Base-by-base conservation (phyloP, 2,113 vertebrate species). In the Stigmatopora nigra region DNA sequence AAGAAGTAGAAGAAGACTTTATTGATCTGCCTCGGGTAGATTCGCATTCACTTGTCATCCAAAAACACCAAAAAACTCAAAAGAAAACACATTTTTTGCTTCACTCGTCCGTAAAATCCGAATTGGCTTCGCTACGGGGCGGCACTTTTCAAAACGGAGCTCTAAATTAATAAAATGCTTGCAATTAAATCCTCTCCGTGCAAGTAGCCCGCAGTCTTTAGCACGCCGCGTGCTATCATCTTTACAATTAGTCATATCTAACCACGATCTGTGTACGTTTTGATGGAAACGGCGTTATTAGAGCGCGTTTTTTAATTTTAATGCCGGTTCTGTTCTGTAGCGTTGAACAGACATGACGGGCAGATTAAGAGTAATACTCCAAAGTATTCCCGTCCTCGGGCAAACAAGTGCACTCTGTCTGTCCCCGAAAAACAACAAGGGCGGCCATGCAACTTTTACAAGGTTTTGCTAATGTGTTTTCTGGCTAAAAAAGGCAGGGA, bases 391-490 rank as follows among this genome's bases (percentile, higher is more conserved):
- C 19, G 53, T 56, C 53, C 53, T 56, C 53, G 22, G 53, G 53
- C 53, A 56, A 56, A 56, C 53, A 15, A 56, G 53, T 5, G 25
- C 52, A 4, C 52, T 15, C 20, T 55, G 52, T 15, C 20, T 55
- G 52, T 55, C 12, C 25, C 22, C 2, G 22, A 31, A 56, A 31
- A 56, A 56, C 53, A 56, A 56, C 53, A 56, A 56, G 53, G 53
- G 15, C 53, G 22, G 22, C 53, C 53, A 56, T 56, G 53, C 53
- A 56, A 56, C 53, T 56, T 56, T 56, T 56, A 56, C 53, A 56
- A 16, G 22, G 22, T 22, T 13, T 22, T 7, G 53, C 14, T 31
- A 53, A 25, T 22, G 51, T 3, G 51, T 20, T 20, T 20, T 4
- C 51, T 53, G 19, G 22, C 22, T 53, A 53, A 53, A 53, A 53